These are phyloP conservation scores for Istiophorus platypterus DNA, from an alignment of 2,113 vertebrate genomes.

Conservation along the genomic window DNA sequence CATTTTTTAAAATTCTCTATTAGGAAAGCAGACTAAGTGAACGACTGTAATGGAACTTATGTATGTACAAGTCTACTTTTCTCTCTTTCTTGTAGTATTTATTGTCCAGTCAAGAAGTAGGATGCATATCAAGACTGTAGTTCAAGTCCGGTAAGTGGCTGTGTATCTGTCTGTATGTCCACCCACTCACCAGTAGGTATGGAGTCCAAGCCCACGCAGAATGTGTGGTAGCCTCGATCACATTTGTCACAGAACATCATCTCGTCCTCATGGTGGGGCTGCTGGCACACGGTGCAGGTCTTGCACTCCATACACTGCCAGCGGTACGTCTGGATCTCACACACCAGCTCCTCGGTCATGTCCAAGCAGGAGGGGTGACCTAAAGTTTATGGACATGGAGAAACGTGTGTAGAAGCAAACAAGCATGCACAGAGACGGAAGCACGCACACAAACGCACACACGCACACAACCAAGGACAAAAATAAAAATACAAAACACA, in stretches of 20 bases:
- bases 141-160: neutral
- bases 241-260: conserved; percentile 99
- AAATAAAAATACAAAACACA: neutral
- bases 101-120: neutral
- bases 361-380: conserved; percentile 98
- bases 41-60: neutral
- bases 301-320: conserved; percentile 99
- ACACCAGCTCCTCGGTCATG: conserved; percentile 92
- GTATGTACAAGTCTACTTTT: neutral
- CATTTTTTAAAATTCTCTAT: neutral
- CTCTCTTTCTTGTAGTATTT: too few species aligned
- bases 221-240: conserved; percentile 98
- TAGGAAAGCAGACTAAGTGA: too few species aligned
- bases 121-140: neutral
- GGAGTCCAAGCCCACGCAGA: conserved; percentile 95
- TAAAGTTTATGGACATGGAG: conserved; percentile 71
- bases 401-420: conserved; percentile 15
- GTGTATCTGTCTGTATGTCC: neutral
- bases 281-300: conserved; percentile 95
- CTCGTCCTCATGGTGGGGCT: conserved; percentile 98
- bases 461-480: neutral
- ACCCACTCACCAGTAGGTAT: conserved; percentile 92
- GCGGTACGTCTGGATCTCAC: conserved; percentile 95
- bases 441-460: neutral
- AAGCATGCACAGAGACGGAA: neutral